A percentile compares a stretch with the other conserved stretches of the same genome.
phyloP scores from a whole-genome alignment of 2,113 vertebrate species.

The Lasiurus borealis region DNA sequence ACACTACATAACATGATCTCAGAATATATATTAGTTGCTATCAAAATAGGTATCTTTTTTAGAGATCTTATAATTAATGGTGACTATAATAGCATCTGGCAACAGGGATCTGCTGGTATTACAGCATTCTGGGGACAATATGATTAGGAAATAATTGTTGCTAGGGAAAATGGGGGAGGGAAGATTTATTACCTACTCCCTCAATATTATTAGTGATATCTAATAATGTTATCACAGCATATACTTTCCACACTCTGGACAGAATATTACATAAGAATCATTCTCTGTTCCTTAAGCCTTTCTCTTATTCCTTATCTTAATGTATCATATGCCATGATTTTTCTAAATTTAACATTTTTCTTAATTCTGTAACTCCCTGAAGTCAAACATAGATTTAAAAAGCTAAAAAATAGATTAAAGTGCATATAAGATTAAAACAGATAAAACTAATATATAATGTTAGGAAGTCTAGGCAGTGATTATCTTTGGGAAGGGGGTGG shows the following conservation, averaged over 20 bases:
- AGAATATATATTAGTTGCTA: constrained; percentile 37
- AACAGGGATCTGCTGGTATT: constrained; percentile 11
- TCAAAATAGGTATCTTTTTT: constrained; percentile 37
- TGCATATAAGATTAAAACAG: background rate
- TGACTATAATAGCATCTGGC: background rate
- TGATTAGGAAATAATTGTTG: constrained; percentile 19
- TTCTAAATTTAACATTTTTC: constrained; percentile 50
- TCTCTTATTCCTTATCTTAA: constrained; percentile 20
- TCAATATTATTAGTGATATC: constrained; percentile 25
- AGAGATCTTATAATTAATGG: background rate
- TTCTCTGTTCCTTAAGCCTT: constrained; percentile 33
- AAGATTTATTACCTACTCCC: background rate
- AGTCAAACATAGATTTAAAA: constrained; percentile 52
- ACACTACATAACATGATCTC: constrained; percentile 39
- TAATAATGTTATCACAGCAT: constrained; percentile 38
- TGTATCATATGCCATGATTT: background rate
- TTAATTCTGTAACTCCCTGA: constrained; percentile 42
- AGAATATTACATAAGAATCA: constrained; percentile 10
- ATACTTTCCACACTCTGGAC: background rate
- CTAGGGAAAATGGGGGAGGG: background rate
- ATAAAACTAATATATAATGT: constrained; percentile 50
- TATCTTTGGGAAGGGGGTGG: background rate
- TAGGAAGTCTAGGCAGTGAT: constrained; percentile 20
- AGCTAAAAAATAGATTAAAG: background rate
- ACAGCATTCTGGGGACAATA: constrained; percentile 36